Evolutionary conservation across 2,888 invertebrate species (phyloP).

Genomic region (Leptopterna dolabrata): DNA sequence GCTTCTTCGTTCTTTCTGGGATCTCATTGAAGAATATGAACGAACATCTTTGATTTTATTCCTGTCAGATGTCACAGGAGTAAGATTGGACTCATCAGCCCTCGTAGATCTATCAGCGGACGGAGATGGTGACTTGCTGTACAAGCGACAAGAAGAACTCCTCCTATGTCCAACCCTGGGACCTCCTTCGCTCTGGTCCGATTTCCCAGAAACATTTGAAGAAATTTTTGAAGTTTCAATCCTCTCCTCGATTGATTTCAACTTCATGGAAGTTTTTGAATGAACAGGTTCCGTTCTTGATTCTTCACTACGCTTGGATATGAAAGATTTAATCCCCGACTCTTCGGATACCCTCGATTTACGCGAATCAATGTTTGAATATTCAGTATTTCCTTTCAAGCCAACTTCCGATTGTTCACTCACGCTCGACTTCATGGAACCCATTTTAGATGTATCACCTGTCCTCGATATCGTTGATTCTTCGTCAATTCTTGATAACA

Average conservation of each 20-base stretch:
- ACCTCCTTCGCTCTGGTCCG: neutral
- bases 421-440: neutral
- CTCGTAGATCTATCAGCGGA: neutral
- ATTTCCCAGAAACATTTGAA: neutral
- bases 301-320: neutral
- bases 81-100: neutral
- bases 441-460: neutral
- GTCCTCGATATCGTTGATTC: neutral
- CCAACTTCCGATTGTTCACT: neutral
- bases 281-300: neutral
- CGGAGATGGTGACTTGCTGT: neutral
- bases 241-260: neutral
- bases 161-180: neutral
- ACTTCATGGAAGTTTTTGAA: neutral
- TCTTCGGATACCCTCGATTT: too few species aligned
- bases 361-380: too few species aligned
- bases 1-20: neutral
- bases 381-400: neutral
- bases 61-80: neutral
- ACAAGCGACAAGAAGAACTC: neutral
- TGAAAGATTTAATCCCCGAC: neutral
- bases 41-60: neutral
- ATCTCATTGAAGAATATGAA: neutral
- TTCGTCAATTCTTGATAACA: neutral
- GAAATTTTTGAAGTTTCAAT: neutral